Evolutionary conservation across 2,888 invertebrate genomes (phyloP).

Genomic region (Aphodius sticticus): DNA sequence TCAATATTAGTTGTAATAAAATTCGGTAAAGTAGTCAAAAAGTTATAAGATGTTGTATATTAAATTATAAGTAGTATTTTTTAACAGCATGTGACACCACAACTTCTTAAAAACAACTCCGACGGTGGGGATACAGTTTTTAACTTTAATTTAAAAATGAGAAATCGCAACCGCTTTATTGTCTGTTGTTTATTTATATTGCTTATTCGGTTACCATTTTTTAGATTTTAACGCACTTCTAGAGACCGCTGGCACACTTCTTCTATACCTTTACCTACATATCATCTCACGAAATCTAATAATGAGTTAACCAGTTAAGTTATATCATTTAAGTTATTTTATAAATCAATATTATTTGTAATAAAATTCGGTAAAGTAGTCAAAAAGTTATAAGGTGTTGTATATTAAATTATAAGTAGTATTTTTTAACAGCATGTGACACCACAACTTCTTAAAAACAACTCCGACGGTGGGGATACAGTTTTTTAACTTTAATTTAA

Average conservation of each 20-base stretch:
- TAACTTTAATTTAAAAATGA: constrained; percentile 27
- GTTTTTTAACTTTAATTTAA: constrained; percentile 31
- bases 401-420: too few relatives aligned
- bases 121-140: constrained; percentile 26
- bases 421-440: constrained; percentile 41
- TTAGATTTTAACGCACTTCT: not conserved
- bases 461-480: constrained; percentile 24
- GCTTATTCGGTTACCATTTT: not conserved
- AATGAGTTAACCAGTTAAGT: not conserved
- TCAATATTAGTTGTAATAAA: too few relatives aligned
- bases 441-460: constrained; percentile 29
- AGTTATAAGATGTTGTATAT: too few relatives aligned
- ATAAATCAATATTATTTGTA: too few relatives aligned
- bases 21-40: too few relatives aligned
- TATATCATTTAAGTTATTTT: too few relatives aligned
- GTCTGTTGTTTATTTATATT: not conserved
- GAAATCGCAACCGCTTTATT: not conserved
- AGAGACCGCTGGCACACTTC: not conserved
- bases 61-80: too few relatives aligned
- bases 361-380: too few relatives aligned
- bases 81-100: too few relatives aligned
- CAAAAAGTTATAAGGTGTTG: too few relatives aligned
- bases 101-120: constrained; percentile 19
- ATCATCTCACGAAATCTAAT: not conserved
- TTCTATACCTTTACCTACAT: not conserved